A percentile compares a stretch with the other conserved stretches of the same genome.
These are phyloP conservation scores for Chiroxiphia lanceolata DNA, from an alignment of 2,797 vertebrate genomes.

Conservation along the genomic window DNA sequence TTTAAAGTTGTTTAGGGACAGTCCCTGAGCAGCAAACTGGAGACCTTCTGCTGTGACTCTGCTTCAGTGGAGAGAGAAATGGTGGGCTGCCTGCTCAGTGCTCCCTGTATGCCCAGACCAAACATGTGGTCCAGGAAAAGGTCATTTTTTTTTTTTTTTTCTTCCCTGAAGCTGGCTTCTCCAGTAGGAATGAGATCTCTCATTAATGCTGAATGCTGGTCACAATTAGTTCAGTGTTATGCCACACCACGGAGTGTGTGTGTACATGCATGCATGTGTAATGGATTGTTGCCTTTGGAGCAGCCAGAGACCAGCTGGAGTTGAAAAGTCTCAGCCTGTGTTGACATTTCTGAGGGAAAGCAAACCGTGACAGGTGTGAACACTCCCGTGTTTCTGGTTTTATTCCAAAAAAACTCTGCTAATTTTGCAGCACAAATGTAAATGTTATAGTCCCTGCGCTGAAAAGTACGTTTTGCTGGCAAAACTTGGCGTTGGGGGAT, in stretches of 20 bases:
- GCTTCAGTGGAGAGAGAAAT: neutral
- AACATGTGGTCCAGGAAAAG: neutral
- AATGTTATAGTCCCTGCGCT: slow-evolving; percentile 1
- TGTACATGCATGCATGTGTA: neutral
- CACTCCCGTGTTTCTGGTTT: slow-evolving; percentile 32
- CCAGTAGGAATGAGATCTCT: neutral
- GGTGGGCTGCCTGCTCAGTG: neutral
- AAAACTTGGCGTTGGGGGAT: neutral
- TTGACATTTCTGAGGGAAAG: slow-evolving; percentile 56
- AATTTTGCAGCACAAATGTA: slow-evolving; percentile 13
- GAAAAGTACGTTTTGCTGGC: neutral
- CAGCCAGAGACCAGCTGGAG: slow-evolving; percentile 46
- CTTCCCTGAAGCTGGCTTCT: neutral
- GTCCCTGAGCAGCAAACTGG: neutral
- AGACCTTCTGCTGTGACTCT: neutral
- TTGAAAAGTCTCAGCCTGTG: slow-evolving; percentile 48
- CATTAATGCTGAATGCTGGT: neutral
- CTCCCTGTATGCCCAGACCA: neutral
- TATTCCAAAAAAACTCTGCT: slow-evolving; percentile 38
- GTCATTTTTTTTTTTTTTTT: neutral
- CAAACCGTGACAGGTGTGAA: slow-evolving; percentile 64
- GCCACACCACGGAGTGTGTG: neutral
- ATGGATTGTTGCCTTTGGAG: neutral
- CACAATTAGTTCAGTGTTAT: slow-evolving; percentile 24
- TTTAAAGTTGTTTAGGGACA: neutral